Evolutionary conservation across 2,888 invertebrate species (phyloP), one percentile per base, ranked within the genome.

Genomic region (Pachymerium ferrugineum): DNA sequence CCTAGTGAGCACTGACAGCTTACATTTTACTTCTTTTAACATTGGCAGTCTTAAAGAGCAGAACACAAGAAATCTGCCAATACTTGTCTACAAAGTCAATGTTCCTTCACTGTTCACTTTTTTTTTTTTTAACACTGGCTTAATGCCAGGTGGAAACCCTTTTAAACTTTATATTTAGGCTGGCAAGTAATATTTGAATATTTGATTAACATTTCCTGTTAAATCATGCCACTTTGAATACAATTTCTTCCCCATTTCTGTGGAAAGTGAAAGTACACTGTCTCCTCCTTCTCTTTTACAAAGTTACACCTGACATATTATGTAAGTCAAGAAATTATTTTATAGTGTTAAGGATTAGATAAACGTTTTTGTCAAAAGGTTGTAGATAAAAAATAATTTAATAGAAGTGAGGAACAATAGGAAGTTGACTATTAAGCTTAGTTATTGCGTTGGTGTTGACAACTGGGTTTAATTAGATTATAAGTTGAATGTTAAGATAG

Each of bases 381-480:
- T 8, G 8, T 6, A 54, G 47, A 54, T 54, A 54, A 54, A 62
- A 62, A 62, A 62, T 62, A 62, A 62, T 62, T 62, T 62, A 62
- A 62, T 54, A 28, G 25, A 14, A 28, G n/a, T 38, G 25, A n/a
- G n/a, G 62, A 14, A 62, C 28, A 62, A 62, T 62, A 62, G 62
- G 62, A 62, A 62, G 62, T 62, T 28, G 62, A 22, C 28, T 62
- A 62, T 62, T 54, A 54, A 54, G 16, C 8, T 22, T 62, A 62
- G 62, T 25, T 62, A 62, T 62, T 25, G 62, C 62, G 62, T 62
- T 62, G 62, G 62, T 62, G 62, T 62, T 62, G 62, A 62, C 62
- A 62, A 62, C 25, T 62, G 62, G 28, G 28, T 62, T 62, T 62
- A 62, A 62, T 62, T 62, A 22, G 62, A 62, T 62, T 62, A 62